Percentiles rank a stretch among this genome's conserved stretches.
phyloP scores from a whole-genome alignment of 92 coral and sea anemone species.

The Palythoa heliodiscus region DNA sequence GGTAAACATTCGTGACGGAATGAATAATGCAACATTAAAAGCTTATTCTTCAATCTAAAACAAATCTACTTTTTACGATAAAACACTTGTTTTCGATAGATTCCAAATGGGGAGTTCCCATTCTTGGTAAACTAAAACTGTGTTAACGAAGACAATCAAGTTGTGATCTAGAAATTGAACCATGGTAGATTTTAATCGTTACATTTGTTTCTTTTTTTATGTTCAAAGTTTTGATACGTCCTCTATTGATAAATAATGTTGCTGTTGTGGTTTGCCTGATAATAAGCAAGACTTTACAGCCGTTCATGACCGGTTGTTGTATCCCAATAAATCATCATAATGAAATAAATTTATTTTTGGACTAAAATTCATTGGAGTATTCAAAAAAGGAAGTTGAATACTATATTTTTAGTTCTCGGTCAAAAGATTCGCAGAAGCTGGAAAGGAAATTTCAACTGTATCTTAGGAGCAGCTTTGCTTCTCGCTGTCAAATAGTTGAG shows the following conservation, averaged over 20 bases:
- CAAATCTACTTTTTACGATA: slow-evolving; percentile 10
- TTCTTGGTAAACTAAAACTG: background rate
- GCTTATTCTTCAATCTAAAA: slow-evolving; percentile 17
- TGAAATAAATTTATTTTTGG: background rate
- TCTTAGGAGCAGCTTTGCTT: too few species aligned
- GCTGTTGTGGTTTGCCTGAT: background rate
- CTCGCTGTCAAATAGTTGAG: too few species aligned
- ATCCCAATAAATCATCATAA: background rate
- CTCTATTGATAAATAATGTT: background rate
- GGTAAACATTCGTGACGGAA: background rate
- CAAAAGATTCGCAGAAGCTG: too few species aligned
- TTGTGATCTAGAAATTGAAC: background rate
- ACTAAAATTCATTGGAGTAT: too few species aligned
- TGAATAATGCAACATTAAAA: slow-evolving; percentile 1
- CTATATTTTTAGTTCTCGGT: too few species aligned
- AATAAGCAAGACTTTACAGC: background rate
- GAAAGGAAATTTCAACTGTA: too few species aligned
- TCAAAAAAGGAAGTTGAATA: too few species aligned
- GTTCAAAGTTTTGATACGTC: background rate
- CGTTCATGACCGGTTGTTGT: background rate
- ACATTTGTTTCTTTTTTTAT: background rate
- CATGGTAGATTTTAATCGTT: background rate
- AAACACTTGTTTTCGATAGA: background rate
- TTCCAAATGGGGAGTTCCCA: background rate
- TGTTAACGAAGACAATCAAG: background rate